These are phyloP conservation scores for Eurytoma adleriae DNA, from an alignment of 2,888 invertebrate genomes.

Conservation along the genomic window DNA sequence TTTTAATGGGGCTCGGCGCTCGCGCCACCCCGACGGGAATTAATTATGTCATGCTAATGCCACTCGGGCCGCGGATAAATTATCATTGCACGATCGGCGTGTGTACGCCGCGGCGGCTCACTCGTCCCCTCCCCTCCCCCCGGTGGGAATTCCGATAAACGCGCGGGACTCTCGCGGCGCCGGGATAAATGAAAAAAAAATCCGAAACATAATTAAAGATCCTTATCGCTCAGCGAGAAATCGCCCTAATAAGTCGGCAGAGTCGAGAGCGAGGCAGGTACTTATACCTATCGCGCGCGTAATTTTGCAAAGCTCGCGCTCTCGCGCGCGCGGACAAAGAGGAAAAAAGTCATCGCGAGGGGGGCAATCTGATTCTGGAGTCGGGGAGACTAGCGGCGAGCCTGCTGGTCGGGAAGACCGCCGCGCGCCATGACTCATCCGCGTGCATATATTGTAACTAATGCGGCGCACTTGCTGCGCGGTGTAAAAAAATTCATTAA, in stretches of 20 bases:
- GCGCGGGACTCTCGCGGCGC: conserved; percentile 25
- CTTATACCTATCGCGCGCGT: conserved; percentile 13
- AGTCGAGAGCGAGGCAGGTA: conserved; percentile 20
- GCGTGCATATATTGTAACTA: neutral
- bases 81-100: neutral
- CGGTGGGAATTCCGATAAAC: conserved; percentile 55
- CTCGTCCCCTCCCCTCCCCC: too few species aligned
- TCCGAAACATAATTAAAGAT: conserved; percentile 57
- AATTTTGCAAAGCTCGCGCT: conserved; percentile 43
- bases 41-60: conserved; percentile 49
- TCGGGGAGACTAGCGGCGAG: conserved; percentile 29
- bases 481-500: too few species aligned
- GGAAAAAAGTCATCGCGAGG: neutral
- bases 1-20: conserved; percentile 23
- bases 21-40: conserved; percentile 28
- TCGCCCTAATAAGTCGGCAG: conserved; percentile 53
- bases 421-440: conserved; percentile 35
- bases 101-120: neutral
- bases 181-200: conserved; percentile 32
- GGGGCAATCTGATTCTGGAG: conserved; percentile 38
- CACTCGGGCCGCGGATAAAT: conserved; percentile 23
- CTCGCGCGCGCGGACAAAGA: conserved; percentile 10
- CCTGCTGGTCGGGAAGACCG: conserved; percentile 24
- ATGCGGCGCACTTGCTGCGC: too few species aligned
- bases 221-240: conserved; percentile 54